Conservation (phyloP, 2,888 invertebrate species). For the Eretmocerus hayati region DNA sequence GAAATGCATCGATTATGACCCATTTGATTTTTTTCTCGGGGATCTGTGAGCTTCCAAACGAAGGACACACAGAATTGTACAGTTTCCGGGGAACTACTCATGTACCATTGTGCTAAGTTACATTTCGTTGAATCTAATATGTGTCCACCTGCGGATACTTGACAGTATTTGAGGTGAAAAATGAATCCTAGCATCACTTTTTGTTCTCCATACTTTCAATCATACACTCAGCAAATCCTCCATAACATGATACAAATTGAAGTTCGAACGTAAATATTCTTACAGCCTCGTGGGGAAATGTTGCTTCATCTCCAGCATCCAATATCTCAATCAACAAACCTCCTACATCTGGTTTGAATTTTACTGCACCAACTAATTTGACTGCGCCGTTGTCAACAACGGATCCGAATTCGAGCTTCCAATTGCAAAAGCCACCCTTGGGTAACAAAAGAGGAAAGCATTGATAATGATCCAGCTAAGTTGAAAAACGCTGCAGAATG, state of each 20-base stretch:
- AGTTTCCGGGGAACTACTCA: too few species aligned
- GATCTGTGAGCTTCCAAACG: too few species aligned
- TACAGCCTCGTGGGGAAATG: not conserved
- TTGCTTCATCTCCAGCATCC: constrained; percentile 27
- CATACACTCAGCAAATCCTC: not conserved
- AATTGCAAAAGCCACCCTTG: constrained; percentile 64
- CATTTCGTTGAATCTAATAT: too few species aligned
- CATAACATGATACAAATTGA: not conserved
- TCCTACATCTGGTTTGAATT: constrained; percentile 41
- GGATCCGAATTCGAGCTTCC: constrained; percentile 49
- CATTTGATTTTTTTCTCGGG: too few species aligned
- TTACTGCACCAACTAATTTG: constrained; percentile 40
- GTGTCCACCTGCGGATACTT: too few species aligned
- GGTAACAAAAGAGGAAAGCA: constrained; percentile 64
- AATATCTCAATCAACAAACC: constrained; percentile 40
- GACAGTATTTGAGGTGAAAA: too few species aligned
- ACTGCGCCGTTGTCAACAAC: constrained; percentile 38
- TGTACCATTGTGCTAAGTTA: too few species aligned
- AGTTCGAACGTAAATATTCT: not conserved
- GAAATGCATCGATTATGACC: too few species aligned
- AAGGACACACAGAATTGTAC: too few species aligned
- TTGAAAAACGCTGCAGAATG: too few species aligned
- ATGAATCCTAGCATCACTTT: too few species aligned
- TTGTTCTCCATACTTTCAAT: not conserved
- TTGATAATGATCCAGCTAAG: too few species aligned